Evolutionary conservation across 2,888 invertebrate genomes (phyloP), one percentile per base, ranked within the genome.

Genomic region (Monochamus alternatus): DNA sequence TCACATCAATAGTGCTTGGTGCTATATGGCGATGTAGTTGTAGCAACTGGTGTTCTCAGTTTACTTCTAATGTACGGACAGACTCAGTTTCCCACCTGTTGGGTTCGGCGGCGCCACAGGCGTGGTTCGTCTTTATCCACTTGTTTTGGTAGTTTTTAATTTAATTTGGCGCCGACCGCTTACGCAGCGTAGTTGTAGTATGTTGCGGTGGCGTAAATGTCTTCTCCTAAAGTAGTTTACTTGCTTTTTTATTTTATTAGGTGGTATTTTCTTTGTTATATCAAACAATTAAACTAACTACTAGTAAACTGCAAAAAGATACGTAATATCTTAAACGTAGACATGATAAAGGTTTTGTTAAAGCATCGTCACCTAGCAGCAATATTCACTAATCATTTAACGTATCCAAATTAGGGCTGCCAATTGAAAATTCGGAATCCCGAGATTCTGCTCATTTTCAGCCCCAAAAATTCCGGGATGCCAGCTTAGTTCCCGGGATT

Each of bases 41-140:
- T 55, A 14, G 10, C 10, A 55, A 68, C 63, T 67, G 74, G 74
- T 75, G 55, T 77, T 70, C 76, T 78, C 74, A 69, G 70, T 68
- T 73, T 72, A 67, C 73, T 63, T 76, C 72, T 75, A 78, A 74
- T 58, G 58, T 59, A 73, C 58, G 65, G 75, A 78, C 75, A 77
- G 74, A 76, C 78, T 51, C 71, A 76, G 80, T 82, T 86, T 84
- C 87, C 87, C 87, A 87, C 87, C 87, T 87, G 87, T 87, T 86
- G 87, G 86, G 87, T 85, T 82, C 81, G 87, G 86, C 86, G 87
- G 87, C 87, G 87, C 87, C 87, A 87, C 85, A 81, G 87, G 87
- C 86, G 87, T 87, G 87, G 85, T 81, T 80, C 71, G 77, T 80
- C 80, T 78, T 79, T 83, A 81, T 82, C 80, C 83, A 82, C 84